Evolutionary conservation across 37 sponge, comb jelly and placozoan species (phyloP).

Genomic region (Aphrocallistes beatrix): DNA sequence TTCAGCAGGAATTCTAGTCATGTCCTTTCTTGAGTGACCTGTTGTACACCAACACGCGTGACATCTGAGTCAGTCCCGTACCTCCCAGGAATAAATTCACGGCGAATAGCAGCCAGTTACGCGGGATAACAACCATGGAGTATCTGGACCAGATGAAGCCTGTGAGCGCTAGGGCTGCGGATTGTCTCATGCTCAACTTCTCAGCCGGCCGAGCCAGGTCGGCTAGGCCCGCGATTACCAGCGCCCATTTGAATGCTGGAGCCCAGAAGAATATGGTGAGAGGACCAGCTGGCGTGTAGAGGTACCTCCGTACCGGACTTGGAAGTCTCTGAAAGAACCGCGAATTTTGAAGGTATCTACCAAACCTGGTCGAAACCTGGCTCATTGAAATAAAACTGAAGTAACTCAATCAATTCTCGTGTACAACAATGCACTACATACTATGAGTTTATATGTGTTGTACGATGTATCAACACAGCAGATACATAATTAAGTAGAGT

Average conservation of each 20-base stretch:
- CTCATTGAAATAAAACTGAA: not conserved
- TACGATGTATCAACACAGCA: too few species aligned
- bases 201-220: slow-evolving; percentile 60
- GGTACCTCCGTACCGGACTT: not conserved
- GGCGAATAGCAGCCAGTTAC: slow-evolving; percentile 64
- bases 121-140: slow-evolving; percentile 65
- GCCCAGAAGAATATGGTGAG: slow-evolving; percentile 85
- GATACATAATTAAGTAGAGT: too few species aligned
- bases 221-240: slow-evolving; percentile 73
- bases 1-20: too few species aligned
- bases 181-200: slow-evolving; percentile 63
- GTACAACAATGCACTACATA: not conserved
- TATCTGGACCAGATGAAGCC: slow-evolving; percentile 79
- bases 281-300: slow-evolving; percentile 40
- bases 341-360: not conserved
- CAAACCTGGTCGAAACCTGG: not conserved
- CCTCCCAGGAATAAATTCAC: slow-evolving; percentile 66
- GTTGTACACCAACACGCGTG: slow-evolving; percentile 37
- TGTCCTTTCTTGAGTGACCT: too few species aligned
- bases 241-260: slow-evolving; percentile 86
- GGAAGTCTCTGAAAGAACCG: not conserved
- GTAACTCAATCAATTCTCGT: not conserved
- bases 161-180: slow-evolving; percentile 65
- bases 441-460: too few species aligned
- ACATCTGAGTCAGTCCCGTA: slow-evolving; percentile 43